These are phyloP conservation scores for Colaptes auratus DNA, from an alignment of 2,113 vertebrate genomes.

Conservation along the genomic window DNA sequence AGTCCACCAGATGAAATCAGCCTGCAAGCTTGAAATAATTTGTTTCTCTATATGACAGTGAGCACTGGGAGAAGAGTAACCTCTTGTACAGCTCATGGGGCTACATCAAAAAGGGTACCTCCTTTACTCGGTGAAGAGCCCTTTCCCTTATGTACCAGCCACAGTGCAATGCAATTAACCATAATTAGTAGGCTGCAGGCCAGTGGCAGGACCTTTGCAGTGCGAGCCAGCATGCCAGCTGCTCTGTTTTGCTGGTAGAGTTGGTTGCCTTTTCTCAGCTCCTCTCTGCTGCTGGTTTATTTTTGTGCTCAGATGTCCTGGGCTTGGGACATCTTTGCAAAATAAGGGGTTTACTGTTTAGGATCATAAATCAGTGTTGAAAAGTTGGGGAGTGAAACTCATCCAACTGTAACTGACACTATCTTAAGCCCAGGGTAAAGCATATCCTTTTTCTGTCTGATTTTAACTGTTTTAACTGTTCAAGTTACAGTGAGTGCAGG, in stretches of 20 bases:
- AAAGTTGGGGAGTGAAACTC: not conserved
- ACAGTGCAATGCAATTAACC: not conserved
- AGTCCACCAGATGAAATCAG: not conserved
- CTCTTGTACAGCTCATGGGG: rapidly evolving
- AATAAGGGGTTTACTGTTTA: not conserved
- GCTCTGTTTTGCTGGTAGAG: rapidly evolving
- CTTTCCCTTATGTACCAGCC: not conserved
- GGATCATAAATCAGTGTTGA: not conserved
- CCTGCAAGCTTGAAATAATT: not conserved
- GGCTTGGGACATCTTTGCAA: not conserved
- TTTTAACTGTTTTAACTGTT: not conserved
- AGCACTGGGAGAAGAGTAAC: not conserved
- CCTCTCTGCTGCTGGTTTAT: not conserved
- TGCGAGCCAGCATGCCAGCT: not conserved
- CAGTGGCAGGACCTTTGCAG: not conserved
- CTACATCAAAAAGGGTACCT: rapidly evolving
- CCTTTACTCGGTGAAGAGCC: not conserved
- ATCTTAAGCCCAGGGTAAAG: not conserved
- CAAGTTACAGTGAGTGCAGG: not conserved
- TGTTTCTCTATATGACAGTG: not conserved
- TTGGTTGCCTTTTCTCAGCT: not conserved
- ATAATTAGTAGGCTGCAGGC: not conserved
- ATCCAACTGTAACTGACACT: not conserved
- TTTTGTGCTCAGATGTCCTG: not conserved
- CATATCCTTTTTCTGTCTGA: not conserved